phyloP scores from a whole-genome alignment of 92 coral and sea anemone genomes.

The Pocillopora meandrina region DNA sequence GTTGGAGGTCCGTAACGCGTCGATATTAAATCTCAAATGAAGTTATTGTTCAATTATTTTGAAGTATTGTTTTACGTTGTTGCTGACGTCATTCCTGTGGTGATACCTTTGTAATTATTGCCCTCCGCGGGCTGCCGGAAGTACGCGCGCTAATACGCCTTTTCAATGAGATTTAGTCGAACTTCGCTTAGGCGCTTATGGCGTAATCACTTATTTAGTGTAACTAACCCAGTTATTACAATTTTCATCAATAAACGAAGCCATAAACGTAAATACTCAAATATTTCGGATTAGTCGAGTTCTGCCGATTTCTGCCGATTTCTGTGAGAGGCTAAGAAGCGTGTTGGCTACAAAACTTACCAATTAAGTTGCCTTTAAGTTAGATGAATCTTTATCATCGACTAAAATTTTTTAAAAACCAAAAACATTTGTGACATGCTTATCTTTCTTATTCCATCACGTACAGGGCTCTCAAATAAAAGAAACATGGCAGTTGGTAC shows the following conservation, averaged over 20 bases:
- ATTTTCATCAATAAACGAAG: no score
- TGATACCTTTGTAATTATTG: background rate
- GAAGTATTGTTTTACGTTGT: background rate
- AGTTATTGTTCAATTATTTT: background rate
- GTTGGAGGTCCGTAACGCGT: background rate
- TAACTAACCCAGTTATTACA: background rate
- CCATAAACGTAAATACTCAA: no score
- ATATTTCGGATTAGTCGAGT: no score
- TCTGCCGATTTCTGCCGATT: no score
- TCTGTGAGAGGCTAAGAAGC: no score
- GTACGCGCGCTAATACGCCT: background rate
- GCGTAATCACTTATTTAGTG: background rate
- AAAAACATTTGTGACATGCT: background rate
- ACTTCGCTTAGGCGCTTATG: no score
- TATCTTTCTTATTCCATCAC: background rate
- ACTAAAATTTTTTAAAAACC: background rate
- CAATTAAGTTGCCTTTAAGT: no score
- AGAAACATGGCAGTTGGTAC: background rate
- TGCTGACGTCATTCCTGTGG: constrained; percentile 12
- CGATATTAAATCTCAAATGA: background rate
- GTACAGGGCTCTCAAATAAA: background rate
- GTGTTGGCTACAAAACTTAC: no score
- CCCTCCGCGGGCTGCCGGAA: background rate
- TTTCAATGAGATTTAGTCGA: no score
- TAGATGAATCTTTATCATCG: no score